Evolutionary conservation across 2,797 vertebrate genomes (phyloP), one percentile per base, ranked within the genome.

Genomic region (Darevskia nairensis): DNA sequence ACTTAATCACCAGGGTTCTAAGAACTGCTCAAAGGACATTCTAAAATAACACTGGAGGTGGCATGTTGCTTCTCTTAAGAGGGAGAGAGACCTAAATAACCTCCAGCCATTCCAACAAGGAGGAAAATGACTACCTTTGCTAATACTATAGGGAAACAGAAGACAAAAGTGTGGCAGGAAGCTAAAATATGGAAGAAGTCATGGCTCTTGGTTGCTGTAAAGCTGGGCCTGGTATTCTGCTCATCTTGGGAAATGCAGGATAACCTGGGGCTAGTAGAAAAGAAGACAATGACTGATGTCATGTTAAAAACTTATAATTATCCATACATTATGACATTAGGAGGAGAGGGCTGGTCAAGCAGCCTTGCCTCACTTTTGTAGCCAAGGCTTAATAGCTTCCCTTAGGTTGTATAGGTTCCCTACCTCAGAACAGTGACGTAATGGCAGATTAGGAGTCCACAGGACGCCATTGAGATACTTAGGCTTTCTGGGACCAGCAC

Each of bases 391-490:
- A 64, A 64, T 61, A 61, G 19, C 59, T 61, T 6, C 23, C 59
- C 59, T 23, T 61, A 61, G 59, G 13, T 55, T 23, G 21, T 64
- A 64, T 64, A 77, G 87, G 80, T 86, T 92, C 94, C 44, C 87
- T 44, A 0, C 89, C 74, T 92, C 90, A 85, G 79, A 92, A 69
- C 0, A 23, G 82, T 32, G 50, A 90, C 89, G 89, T 80, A 91
- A 94, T 88, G 90, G 87, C 87, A 87, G 92, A 94, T 94, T 91
- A 92, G 91, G 90, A 86, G 80, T 10, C 84, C 91, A 78, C 74
- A 89, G 89, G 86, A 93, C 85, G 86, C 35, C 84, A 82, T 69
- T 86, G 84, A 92, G 86, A 87, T 11, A 75, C 88, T 89, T 86
- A 7, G 89, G 72, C 41, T 92, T 87, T 55, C 35, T 66, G 35